These are phyloP conservation scores for Brachyhypopomus gauderio DNA, from an alignment of 2,113 vertebrate genomes.

Conservation along the genomic window DNA sequence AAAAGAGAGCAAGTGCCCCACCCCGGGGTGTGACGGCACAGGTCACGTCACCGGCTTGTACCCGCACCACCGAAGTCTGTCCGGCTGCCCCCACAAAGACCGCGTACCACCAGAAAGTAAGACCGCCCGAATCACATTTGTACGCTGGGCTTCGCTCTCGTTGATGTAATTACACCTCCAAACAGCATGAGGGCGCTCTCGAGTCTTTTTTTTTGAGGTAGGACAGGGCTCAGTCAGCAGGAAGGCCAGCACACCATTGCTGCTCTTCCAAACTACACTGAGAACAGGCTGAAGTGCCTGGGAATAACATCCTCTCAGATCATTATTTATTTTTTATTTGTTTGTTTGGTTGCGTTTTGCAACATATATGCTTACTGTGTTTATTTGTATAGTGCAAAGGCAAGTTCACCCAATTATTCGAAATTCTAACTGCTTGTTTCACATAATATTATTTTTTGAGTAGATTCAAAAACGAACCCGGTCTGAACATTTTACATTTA, in stretches of 20 bases:
- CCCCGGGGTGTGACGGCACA: conserved; percentile 96
- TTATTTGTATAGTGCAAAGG: background rate
- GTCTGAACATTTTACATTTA: background rate
- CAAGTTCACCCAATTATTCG: conserved; percentile 9
- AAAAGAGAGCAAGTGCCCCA: conserved; percentile 99
- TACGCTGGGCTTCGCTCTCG: background rate
- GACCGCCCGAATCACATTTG: conserved; percentile 56
- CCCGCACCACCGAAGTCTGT: conserved; percentile 98
- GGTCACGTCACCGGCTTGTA: conserved; percentile 98
- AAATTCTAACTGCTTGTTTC: background rate
- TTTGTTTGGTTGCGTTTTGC: background rate
- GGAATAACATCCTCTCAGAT: background rate
- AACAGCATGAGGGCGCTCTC: background rate
- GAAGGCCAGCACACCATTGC: background rate
- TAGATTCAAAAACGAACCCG: no score
- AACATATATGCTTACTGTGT: no score
- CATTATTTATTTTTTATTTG: background rate
- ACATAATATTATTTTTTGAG: background rate
- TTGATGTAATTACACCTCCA: conserved; percentile 6
- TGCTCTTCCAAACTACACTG: background rate
- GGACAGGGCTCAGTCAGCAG: conserved; percentile 12
- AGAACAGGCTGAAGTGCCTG: background rate
- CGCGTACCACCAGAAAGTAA: conserved; percentile 99
- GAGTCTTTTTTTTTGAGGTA: background rate
- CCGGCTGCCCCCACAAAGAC: conserved; percentile 99